These are phyloP conservation scores for Zapus hudsonius DNA, from an alignment of 2,113 vertebrate genomes.

Conservation along the genomic window DNA sequence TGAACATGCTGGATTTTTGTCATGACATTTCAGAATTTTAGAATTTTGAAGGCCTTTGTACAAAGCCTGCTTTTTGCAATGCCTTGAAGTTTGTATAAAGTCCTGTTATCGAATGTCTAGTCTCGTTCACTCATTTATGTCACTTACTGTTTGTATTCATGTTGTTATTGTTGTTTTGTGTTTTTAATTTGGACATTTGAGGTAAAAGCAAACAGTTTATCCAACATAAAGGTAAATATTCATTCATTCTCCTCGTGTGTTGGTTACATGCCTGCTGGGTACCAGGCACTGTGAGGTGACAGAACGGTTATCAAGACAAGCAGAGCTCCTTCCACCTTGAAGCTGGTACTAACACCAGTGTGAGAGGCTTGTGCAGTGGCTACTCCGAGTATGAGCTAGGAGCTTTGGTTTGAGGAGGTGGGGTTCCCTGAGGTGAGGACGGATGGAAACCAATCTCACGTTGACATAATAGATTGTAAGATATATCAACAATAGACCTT, in stretches of 20 bases:
- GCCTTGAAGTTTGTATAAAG: neutral
- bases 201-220: slow-evolving; percentile 6
- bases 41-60: slow-evolving; percentile 14
- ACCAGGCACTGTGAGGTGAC: neutral
- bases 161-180: neutral
- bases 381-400: neutral
- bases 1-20: neutral
- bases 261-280: neutral
- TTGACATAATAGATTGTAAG: neutral
- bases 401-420: neutral
- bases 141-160: neutral
- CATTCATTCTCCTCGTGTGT: neutral
- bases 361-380: neutral
- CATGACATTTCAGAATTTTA: slow-evolving; percentile 6
- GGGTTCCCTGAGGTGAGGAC: neutral
- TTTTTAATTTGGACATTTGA: neutral
- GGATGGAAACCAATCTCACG: neutral
- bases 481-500: neutral
- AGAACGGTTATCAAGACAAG: neutral
- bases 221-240: neutral
- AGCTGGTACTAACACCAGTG: neutral
- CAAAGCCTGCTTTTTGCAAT: neutral
- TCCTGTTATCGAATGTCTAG: neutral
- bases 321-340: neutral
- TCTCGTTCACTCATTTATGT: neutral